Evolutionary conservation across 2,888 invertebrate genomes (phyloP), one percentile per base, ranked within the genome.

Genomic region (Mythimna ferrago): DNA sequence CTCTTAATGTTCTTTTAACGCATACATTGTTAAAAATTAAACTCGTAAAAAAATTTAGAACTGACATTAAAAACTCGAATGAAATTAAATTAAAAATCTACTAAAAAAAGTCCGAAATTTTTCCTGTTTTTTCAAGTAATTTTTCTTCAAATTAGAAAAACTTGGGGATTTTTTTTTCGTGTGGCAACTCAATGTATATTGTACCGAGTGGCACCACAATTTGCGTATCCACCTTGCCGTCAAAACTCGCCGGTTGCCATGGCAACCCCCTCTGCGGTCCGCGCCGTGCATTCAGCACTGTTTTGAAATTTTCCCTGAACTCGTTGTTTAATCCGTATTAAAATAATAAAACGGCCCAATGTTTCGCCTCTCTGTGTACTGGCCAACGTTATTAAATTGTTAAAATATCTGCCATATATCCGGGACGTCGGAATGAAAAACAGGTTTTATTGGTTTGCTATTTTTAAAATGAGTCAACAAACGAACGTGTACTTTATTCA

Each of bases 191-290:
- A 38, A 51, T 66, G 72, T 84, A 86, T 85, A 87, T 87, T 89
- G 90, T 89, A 87, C 90, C 85, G 87, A 88, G 89, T 89, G 81
- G 87, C 86, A 86, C 86, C 88, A 89, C 89, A 92, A 93, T 93
- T 93, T 92, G 91, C 91, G 89, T 88, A 89, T 90, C 84, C 88
- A 93, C 93, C 93, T 93, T 90, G 86, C 89, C 91, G 92, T 93
- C 94, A 94, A 91, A 93, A 93, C 90, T 93, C 91, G 83, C 88
- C 85, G 86, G 95, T 96, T 89, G 81, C 92, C 93, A 95, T 95
- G 85, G 95, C 92, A 95, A 95, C 95, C 82, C 95, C 96, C 95
- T 92, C 87, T 91, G 92, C 81, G 92, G 93, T 91, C 89, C 89
- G 85, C 89, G 81, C 88, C 91, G 87, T 91, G 89, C 92, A 90